A percentile compares a stretch with the other conserved stretches of the same genome.
Evolutionary conservation across 1,140 invertebrate genomes (phyloP).

Genomic region (Andrena cerasifolii): DNA sequence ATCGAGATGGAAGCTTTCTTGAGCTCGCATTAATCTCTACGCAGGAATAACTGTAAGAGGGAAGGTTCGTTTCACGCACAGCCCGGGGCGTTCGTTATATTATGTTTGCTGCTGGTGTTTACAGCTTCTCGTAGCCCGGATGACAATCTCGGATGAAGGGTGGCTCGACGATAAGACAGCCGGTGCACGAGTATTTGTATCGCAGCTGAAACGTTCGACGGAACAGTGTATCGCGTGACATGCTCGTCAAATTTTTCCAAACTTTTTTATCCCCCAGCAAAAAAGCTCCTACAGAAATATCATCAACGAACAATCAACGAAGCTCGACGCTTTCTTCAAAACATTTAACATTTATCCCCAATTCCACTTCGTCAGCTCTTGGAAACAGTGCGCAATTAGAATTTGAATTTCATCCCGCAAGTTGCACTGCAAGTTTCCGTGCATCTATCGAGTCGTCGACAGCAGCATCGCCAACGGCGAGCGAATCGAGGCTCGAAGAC

Average conservation of each 20-base stretch:
- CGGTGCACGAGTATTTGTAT: conserved; percentile 53
- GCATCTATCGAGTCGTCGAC: conserved; percentile 49
- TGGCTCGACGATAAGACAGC: conserved; percentile 57
- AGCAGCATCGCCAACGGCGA: conserved; percentile 57
- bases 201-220: conserved; percentile 19
- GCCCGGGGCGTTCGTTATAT: conserved; percentile 80
- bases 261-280: background rate
- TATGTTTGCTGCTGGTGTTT: conserved; percentile 82
- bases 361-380: too few species aligned
- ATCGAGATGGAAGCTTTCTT: background rate
- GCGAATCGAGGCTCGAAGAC: conserved; percentile 40
- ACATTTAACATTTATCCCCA: too few species aligned
- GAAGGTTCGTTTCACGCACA: conserved; percentile 63
- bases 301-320: too few species aligned
- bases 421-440: conserved; percentile 21
- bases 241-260: background rate
- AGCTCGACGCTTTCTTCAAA: too few species aligned
- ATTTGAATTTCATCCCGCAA: too few species aligned
- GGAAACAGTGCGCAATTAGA: too few species aligned
- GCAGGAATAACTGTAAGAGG: conserved; percentile 64
- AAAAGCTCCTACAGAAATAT: too few species aligned
- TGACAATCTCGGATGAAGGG: conserved; percentile 63
- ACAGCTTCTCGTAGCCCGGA: conserved; percentile 68
- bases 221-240: background rate
- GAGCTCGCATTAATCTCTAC: conserved; percentile 42